A percentile compares a stretch with the other conserved stretches of the same genome.
These are phyloP conservation scores for Camptogramma bilineatum DNA, from an alignment of 2,888 invertebrate species.

Conservation along the genomic window DNA sequence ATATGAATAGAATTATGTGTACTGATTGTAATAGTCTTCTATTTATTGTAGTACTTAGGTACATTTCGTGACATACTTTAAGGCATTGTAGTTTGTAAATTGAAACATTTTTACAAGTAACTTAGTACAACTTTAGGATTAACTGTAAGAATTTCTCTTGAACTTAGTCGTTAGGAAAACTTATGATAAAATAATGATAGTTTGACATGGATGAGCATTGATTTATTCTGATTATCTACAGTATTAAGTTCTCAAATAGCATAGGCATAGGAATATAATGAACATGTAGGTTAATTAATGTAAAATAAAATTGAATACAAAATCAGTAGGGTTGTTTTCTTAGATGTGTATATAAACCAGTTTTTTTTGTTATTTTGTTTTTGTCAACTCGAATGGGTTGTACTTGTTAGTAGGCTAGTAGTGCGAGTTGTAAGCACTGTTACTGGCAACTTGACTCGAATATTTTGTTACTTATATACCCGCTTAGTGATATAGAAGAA, in stretches of 20 bases:
- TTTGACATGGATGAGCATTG: conserved; percentile 68
- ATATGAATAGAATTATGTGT: conserved; percentile 74
- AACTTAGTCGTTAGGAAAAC: conserved; percentile 70
- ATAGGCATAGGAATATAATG: conserved; percentile 69
- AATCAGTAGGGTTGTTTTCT: conserved; percentile 81
- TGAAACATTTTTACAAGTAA: conserved; percentile 55
- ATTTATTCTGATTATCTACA: conserved; percentile 69
- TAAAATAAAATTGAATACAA: conserved; percentile 79
- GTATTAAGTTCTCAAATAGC: conserved; percentile 83
- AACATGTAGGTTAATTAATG: conserved; percentile 74
- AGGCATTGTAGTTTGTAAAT: conserved; percentile 74
- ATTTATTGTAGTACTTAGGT: conserved; percentile 85
- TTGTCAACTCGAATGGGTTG: conserved; percentile 29
- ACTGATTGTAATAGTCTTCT: conserved; percentile 82
- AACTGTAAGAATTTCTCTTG: conserved; percentile 67
- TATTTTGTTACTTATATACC: not conserved
- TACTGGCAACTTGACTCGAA: conserved; percentile 21
- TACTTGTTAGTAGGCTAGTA: conserved; percentile 13
- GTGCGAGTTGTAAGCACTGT: conserved; percentile 12
- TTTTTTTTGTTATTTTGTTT: conserved; percentile 44
- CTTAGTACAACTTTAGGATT: conserved; percentile 80
- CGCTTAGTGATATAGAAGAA: not conserved
- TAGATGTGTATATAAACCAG: conserved; percentile 79
- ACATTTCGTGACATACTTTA: conserved; percentile 79
- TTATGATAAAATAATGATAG: conserved; percentile 41